phyloP scores from a whole-genome alignment of 2,113 vertebrate genomes.

The Poecile atricapillus region DNA sequence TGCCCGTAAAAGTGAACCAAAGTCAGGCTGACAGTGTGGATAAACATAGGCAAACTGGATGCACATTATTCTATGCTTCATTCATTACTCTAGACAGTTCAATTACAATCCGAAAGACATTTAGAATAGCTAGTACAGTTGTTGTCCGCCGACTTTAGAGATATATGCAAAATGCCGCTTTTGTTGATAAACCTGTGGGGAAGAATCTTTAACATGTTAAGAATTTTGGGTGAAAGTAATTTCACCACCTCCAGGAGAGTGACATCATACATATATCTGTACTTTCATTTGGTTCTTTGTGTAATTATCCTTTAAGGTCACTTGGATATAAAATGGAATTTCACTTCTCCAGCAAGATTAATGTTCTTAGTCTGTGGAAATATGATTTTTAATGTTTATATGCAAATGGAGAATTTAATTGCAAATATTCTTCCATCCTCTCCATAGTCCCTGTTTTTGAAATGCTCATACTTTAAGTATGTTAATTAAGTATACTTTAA shows the following conservation, averaged over 20 bases:
- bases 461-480: background rate
- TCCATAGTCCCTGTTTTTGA: background rate
- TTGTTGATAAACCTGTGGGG: background rate
- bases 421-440: background rate
- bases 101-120: slow-evolving; percentile 25
- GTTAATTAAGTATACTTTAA: too few relatives aligned
- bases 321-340: background rate
- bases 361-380: background rate
- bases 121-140: background rate
- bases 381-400: background rate
- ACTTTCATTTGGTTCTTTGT: background rate
- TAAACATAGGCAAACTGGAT: background rate
- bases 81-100: slow-evolving; percentile 38
- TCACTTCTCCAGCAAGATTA: background rate
- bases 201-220: background rate
- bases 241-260: background rate
- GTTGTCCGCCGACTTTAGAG: background rate
- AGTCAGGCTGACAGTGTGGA: slow-evolving; percentile 2
- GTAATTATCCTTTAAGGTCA: background rate
- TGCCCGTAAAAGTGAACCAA: background rate
- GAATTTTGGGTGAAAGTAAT: background rate
- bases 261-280: background rate
- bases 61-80: background rate
- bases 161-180: background rate
- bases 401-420: background rate